Evolutionary conservation across 2,888 invertebrate genomes (phyloP).

Genomic region (Neoscelio sp.): DNA sequence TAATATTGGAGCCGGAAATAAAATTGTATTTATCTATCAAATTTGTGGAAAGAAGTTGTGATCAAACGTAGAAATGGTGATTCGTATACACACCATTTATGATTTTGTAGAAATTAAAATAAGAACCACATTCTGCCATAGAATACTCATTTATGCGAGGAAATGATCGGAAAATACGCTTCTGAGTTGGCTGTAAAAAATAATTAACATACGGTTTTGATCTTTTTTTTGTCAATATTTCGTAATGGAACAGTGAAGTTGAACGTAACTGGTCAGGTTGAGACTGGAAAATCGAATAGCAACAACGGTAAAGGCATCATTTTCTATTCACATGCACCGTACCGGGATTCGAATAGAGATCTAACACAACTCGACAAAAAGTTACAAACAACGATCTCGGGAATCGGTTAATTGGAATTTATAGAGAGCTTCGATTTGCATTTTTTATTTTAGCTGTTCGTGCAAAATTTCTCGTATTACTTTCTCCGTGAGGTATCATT

Average conservation of each 20-base stretch:
- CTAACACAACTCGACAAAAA: conserved; percentile 22
- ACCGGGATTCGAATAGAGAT: conserved; percentile 1
- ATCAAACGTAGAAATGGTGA: too few relatives aligned
- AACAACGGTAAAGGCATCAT: conserved; percentile 34
- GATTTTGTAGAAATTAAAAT: too few relatives aligned
- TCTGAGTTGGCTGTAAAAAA: conserved; percentile 37
- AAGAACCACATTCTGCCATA: too few relatives aligned
- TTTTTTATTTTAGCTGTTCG: conserved; percentile 22
- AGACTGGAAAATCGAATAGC: conserved; percentile 37
- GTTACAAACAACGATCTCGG: conserved; percentile 42
- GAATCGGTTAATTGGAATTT: conserved; percentile 41
- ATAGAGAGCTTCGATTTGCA: conserved; percentile 38
- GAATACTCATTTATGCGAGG: too few relatives aligned
- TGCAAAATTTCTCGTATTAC: conserved; percentile 10
- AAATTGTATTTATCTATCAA: too few relatives aligned
- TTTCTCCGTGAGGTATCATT: conserved; percentile 11
- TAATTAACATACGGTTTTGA: conserved; percentile 40
- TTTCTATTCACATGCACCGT: conserved; percentile 34
- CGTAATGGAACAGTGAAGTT: conserved; percentile 16
- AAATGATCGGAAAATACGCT: too few relatives aligned
- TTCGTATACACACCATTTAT: too few relatives aligned
- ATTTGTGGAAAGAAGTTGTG: too few relatives aligned
- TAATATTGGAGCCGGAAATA: too few relatives aligned
- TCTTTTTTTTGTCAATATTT: conserved; percentile 28
- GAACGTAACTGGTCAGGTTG: conserved; percentile 16